phyloP scores from a whole-genome alignment of 2,888 invertebrate species.

The Cantharis rustica region DNA sequence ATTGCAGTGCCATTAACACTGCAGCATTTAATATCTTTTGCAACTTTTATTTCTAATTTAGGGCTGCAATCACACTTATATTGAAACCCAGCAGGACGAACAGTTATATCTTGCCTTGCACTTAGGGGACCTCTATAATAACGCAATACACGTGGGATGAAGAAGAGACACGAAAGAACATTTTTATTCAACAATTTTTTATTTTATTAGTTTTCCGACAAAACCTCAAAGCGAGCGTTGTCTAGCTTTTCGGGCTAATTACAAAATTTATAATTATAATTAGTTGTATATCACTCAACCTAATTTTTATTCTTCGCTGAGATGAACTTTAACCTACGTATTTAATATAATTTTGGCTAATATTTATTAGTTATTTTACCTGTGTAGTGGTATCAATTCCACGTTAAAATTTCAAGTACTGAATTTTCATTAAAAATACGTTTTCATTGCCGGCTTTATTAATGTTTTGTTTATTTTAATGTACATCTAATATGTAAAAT shows the following conservation, averaged over 20 bases:
- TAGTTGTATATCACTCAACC: no score
- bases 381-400: no score
- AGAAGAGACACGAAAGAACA: background rate
- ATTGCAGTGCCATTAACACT: background rate
- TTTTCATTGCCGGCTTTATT: no score
- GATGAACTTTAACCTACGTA: no score
- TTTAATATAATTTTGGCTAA: no score
- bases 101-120: background rate
- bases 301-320: no score
- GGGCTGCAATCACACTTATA: background rate
- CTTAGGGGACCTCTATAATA: background rate
- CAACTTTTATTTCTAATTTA: background rate
- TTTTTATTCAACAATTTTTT: background rate
- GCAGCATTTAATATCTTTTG: background rate
- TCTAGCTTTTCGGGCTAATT: background rate
- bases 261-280: no score
- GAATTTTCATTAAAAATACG: no score
- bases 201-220: background rate
- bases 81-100: background rate
- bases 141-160: background rate
- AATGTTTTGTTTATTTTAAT: no score
- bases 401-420: no score
- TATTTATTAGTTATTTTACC: no score
- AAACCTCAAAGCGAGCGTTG: background rate
- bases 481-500: no score